Conservation (phyloP, 2,113 vertebrate species). For the Mungos mungo region DNA sequence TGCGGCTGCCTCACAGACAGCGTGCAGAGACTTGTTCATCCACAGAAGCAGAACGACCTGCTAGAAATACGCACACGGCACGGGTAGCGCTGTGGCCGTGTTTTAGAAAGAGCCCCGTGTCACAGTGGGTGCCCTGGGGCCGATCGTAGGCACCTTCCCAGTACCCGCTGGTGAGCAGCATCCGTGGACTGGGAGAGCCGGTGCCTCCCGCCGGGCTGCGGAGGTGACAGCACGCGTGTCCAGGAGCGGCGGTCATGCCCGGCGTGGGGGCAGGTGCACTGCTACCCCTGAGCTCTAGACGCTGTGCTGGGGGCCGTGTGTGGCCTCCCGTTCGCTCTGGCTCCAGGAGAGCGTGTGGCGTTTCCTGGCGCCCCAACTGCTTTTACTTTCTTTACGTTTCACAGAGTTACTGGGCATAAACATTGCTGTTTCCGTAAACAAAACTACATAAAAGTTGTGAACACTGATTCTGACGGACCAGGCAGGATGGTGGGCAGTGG, state of each 20-base stretch:
- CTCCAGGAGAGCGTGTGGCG: accelerated
- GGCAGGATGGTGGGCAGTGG: neutral
- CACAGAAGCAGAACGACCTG: neutral
- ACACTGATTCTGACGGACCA: neutral
- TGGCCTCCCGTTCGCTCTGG: accelerated
- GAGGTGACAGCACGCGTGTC: too few relatives aligned
- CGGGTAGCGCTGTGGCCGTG: accelerated
- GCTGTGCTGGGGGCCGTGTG: accelerated
- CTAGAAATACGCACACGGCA: accelerated
- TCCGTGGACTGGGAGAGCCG: neutral
- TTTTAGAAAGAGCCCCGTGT: neutral
- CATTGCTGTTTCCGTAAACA: neutral
- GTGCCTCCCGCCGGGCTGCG: neutral
- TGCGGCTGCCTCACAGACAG: accelerated
- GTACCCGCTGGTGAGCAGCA: too few relatives aligned
- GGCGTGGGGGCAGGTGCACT: neutral
- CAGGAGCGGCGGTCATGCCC: too few relatives aligned
- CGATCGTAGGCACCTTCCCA: too few relatives aligned
- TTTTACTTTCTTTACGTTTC: neutral
- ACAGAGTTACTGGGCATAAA: neutral
- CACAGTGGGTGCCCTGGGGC: neutral
- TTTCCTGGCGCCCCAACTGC: neutral
- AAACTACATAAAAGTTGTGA: neutral
- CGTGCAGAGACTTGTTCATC: neutral
- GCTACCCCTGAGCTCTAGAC: neutral